A percentile compares a stretch with the other conserved stretches of the same genome.
These are phyloP conservation scores for Perdix hodgsoniae DNA, from an alignment of 2,797 vertebrate species.

Conservation along the genomic window DNA sequence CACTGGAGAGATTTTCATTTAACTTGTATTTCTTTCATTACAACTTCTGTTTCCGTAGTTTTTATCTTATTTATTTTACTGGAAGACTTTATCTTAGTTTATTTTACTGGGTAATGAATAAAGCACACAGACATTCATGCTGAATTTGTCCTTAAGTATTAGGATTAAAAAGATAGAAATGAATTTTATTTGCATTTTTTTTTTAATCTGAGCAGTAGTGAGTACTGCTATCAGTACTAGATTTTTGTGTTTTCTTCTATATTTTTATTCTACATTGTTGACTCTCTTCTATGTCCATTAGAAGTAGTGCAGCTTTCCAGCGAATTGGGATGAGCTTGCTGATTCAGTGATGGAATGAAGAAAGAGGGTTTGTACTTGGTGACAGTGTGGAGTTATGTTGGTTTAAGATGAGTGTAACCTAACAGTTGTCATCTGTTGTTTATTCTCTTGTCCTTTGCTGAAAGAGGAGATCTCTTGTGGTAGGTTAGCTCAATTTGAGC, in stretches of 20 bases:
- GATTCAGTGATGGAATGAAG: not conserved
- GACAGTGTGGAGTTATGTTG: not conserved
- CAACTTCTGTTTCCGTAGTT: not conserved
- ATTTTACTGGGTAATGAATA: not conserved
- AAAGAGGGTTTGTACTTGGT: not conserved
- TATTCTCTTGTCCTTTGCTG: not conserved
- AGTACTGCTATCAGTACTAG: not conserved
- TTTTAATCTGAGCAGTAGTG: not conserved
- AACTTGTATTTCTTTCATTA: not conserved
- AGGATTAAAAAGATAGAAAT: not conserved
- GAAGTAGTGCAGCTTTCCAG: not conserved
- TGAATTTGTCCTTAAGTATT: not conserved
- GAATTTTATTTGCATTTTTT: not conserved
- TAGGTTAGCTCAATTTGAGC: not conserved
- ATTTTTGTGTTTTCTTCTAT: not conserved
- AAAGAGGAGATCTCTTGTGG: not conserved
- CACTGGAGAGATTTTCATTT: not conserved
- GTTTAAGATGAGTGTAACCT: not conserved
- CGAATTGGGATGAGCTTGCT: not conserved
- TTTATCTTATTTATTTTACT: not conserved
- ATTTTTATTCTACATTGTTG: not conserved
- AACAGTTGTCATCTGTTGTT: constrained; percentile 10
- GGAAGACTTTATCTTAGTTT: not conserved
- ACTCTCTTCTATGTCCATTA: not conserved
- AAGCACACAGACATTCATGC: not conserved